Evolutionary conservation across 2,797 vertebrate species (phyloP).

Genomic region (Crax fasciolata): DNA sequence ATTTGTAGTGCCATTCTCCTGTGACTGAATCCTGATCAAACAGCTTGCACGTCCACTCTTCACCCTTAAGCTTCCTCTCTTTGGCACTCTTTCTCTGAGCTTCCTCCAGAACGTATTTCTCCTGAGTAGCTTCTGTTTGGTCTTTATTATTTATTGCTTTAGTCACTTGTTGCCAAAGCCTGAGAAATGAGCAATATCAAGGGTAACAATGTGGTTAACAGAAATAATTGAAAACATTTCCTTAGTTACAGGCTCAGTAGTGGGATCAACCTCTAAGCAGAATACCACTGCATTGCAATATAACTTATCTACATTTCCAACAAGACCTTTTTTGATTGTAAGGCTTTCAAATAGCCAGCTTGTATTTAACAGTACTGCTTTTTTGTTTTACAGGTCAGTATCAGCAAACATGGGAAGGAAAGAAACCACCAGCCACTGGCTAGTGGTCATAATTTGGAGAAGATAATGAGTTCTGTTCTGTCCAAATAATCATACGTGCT

Average conservation of each 20-base stretch:
- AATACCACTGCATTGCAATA: not conserved
- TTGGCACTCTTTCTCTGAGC: conserved; percentile 93
- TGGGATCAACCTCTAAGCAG: not conserved
- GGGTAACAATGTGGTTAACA: not conserved
- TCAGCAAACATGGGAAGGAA: not conserved
- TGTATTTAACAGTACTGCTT: not conserved
- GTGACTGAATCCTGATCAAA: conserved; percentile 93
- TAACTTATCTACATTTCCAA: not conserved
- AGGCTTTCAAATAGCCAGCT: not conserved
- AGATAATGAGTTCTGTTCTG: not conserved
- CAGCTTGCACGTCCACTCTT: conserved; percentile 92
- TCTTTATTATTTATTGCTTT: conserved; percentile 97
- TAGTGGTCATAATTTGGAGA: not conserved
- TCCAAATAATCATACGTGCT: not conserved
- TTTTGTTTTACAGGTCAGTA: not conserved
- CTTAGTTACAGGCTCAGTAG: not conserved
- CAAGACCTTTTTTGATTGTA: not conserved
- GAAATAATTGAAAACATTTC: not conserved
- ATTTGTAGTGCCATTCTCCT: conserved; percentile 97
- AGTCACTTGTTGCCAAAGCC: conserved; percentile 98
- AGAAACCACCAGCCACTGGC: not conserved
- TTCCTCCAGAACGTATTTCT: conserved; percentile 96
- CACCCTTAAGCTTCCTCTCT: conserved; percentile 92
- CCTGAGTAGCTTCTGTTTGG: conserved; percentile 96
- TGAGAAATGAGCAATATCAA: conserved; percentile 70